Percentiles rank a stretch among this genome's conserved stretches.
phyloP scores from a whole-genome alignment of 2,113 vertebrate genomes.

The Chloropsis cyanopogon region DNA sequence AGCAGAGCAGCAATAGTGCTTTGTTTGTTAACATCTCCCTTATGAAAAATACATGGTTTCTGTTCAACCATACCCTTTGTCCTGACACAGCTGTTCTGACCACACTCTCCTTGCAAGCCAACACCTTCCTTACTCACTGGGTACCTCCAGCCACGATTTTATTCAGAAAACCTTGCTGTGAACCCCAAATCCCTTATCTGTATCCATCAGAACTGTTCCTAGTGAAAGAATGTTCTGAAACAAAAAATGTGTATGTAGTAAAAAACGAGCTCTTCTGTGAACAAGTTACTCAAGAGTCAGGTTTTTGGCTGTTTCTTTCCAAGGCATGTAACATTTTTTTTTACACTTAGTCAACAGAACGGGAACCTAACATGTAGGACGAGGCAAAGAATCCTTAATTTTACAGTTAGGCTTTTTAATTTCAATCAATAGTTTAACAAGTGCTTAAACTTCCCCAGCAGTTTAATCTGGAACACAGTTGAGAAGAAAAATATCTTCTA shows the following conservation, averaged over 20 bases:
- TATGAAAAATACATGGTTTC: not conserved
- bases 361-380: not conserved
- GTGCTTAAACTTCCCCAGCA: conserved; percentile 48
- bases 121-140: accelerated
- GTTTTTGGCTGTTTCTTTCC: not conserved
- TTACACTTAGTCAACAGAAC: not conserved
- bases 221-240: not conserved
- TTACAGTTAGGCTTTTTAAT: conserved; percentile 44
- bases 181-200: not conserved
- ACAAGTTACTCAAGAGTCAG: not conserved
- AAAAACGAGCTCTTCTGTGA: not conserved
- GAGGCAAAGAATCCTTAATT: not conserved
- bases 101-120: not conserved
- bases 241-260: not conserved
- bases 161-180: not conserved
- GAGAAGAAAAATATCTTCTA: conserved; percentile 48
- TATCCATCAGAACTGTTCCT: not conserved
- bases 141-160: not conserved
- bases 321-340: not conserved
- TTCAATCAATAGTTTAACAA: conserved; percentile 57
- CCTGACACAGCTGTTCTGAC: not conserved
- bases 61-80: not conserved
- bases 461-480: conserved; percentile 39
- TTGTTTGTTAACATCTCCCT: not conserved
- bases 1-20: not conserved